Evolutionary conservation across 2,797 vertebrate genomes (phyloP).

Genomic region (Sorex maritimensis): DNA sequence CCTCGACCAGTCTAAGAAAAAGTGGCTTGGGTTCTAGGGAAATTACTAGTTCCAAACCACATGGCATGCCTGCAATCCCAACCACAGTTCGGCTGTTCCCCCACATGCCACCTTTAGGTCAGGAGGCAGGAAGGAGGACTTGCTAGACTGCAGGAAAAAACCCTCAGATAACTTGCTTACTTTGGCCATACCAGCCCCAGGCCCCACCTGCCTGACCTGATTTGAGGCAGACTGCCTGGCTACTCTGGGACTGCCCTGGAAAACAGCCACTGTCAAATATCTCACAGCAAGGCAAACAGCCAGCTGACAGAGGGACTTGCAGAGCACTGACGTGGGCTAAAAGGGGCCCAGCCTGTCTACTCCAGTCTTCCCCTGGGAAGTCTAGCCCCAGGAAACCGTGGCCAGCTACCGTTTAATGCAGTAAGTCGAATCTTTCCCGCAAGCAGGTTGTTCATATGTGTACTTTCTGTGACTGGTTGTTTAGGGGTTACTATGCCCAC

Average conservation of each 20-base stretch:
- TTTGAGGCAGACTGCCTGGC: conserved; percentile 41
- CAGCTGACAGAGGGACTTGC: neutral
- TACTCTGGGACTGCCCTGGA: conserved; percentile 31
- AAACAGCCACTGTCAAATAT: conserved; percentile 40
- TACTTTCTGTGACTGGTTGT: neutral
- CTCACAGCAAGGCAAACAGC: neutral
- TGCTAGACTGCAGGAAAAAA: conserved; percentile 15
- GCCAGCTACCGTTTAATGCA: neutral
- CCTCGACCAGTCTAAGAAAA: conserved; percentile 3
- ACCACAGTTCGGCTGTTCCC: neutral
- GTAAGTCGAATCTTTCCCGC: neutral
- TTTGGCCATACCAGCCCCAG: neutral
- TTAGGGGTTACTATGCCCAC: too few relatives aligned
- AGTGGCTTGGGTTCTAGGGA: conserved; percentile 45
- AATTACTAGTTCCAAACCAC: conserved; percentile 35
- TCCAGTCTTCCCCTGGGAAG: neutral
- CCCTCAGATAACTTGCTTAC: conserved; percentile 41
- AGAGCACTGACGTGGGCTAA: neutral
- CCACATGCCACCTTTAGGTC: neutral
- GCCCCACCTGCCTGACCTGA: conserved; percentile 64
- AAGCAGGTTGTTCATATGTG: neutral
- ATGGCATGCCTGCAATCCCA: neutral
- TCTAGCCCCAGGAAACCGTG: neutral
- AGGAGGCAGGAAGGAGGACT: neutral
- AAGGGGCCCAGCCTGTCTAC: conserved; percentile 20